A percentile compares a stretch with the other conserved stretches of the same genome.
phyloP scores from a whole-genome alignment of 2,888 invertebrate species.

The Antheraea assamensis region DNA sequence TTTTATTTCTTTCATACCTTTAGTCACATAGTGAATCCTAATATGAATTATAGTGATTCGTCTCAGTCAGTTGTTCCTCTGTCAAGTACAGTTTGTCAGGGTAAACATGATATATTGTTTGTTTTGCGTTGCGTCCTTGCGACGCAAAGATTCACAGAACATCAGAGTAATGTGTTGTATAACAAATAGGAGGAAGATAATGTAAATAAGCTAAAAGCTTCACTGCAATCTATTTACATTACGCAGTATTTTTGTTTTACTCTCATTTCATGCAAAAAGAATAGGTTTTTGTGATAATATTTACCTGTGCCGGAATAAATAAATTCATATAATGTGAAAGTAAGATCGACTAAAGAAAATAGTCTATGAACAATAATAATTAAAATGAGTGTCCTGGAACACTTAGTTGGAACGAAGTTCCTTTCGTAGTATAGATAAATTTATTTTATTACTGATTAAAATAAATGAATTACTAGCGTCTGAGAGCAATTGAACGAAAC shows the following conservation, averaged over 20 bases:
- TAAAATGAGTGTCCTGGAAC: too few species aligned
- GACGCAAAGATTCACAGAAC: conserved; percentile 28
- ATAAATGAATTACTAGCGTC: too few species aligned
- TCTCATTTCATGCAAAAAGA: conserved; percentile 11
- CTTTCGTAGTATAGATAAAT: too few species aligned
- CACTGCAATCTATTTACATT: neutral
- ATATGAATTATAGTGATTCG: conserved; percentile 55
- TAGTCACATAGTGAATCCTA: conserved; percentile 32
- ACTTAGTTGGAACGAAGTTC: too few species aligned
- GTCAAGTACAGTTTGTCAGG: conserved; percentile 34
- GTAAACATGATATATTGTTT: conserved; percentile 44
- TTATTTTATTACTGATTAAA: too few species aligned
- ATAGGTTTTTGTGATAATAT: neutral
- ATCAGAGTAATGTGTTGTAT: conserved; percentile 29
- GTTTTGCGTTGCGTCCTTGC: conserved; percentile 40
- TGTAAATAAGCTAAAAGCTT: conserved; percentile 20
- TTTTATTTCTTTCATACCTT: conserved; percentile 40
- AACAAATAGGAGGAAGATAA: conserved; percentile 14
- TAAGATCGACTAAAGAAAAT: neutral
- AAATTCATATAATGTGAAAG: neutral
- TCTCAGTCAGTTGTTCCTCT: conserved; percentile 50
- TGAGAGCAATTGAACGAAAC: too few species aligned
- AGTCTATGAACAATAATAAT: neutral
- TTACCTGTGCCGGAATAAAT: neutral
- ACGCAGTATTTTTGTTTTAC: conserved; percentile 1